These are phyloP conservation scores for Psophia crepitans DNA, from an alignment of 2,113 vertebrate species.

Conservation along the genomic window DNA sequence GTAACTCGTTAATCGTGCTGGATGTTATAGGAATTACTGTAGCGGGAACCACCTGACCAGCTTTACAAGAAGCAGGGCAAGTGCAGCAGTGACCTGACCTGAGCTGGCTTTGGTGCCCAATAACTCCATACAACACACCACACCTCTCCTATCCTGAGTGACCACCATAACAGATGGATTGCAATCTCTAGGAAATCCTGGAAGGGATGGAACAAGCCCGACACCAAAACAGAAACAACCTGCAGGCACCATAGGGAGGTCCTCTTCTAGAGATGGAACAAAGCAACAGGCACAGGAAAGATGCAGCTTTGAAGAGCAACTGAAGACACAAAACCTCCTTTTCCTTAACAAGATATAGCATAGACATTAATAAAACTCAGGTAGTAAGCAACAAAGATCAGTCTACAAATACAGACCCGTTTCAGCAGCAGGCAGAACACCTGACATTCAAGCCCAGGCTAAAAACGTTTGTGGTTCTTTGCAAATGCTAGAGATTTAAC, in stretches of 20 bases:
- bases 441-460: background rate
- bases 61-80: too few relatives aligned
- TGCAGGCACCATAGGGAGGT: background rate
- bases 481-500: background rate
- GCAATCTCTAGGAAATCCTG: background rate
- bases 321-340: background rate
- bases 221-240: background rate
- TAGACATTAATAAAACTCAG: background rate
- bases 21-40: too few relatives aligned
- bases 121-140: too few relatives aligned
- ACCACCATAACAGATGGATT: too few relatives aligned
- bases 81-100: too few relatives aligned
- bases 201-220: background rate
- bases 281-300: background rate
- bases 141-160: too few relatives aligned
- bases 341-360: background rate
- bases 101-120: too few relatives aligned
- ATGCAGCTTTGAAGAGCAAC: background rate
- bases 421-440: background rate
- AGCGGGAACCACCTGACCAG: too few relatives aligned
- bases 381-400: background rate
- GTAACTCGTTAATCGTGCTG: too few relatives aligned
- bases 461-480: background rate
- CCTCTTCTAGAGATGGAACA: background rate
- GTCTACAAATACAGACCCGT: background rate